phyloP scores from a whole-genome alignment of 2,888 invertebrate species.

The Steinernema scapterisci region DNA sequence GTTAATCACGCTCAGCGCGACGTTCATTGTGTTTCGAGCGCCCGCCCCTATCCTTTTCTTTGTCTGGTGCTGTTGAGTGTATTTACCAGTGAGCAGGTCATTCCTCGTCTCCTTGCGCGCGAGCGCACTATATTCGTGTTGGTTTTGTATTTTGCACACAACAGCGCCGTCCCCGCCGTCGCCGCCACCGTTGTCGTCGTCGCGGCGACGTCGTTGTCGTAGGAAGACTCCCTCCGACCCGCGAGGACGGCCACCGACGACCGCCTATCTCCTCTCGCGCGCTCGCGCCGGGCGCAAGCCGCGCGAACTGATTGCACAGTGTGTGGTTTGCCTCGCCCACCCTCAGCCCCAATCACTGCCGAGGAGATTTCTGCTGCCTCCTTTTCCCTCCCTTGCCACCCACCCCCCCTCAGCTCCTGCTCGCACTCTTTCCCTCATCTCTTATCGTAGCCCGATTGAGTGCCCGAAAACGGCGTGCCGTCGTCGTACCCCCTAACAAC shows the following conservation, averaged over 20 bases:
- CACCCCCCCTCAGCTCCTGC: constrained; percentile 25
- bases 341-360: constrained; percentile 12
- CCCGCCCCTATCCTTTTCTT: constrained; percentile 31
- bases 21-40: constrained; percentile 24
- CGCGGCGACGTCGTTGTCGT: no score
- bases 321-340: constrained; percentile 5
- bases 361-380: constrained; percentile 8
- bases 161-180: not conserved
- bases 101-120: constrained; percentile 25
- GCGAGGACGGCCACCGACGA: not conserved
- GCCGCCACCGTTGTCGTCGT: not conserved
- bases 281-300: constrained; percentile 20
- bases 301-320: constrained; percentile 32
- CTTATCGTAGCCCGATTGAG: constrained; percentile 25
- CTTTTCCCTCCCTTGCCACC: constrained; percentile 21
- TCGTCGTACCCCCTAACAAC: constrained; percentile 31
- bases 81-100: constrained; percentile 33
- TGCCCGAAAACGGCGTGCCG: constrained; percentile 26
- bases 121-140: constrained; percentile 29
- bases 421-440: not conserved
- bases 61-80: constrained; percentile 27
- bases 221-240: no score
- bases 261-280: constrained; percentile 23
- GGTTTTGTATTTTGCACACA: constrained; percentile 31
- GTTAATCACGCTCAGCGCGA: constrained; percentile 31